phyloP scores from a whole-genome alignment of 1,140 invertebrate genomes.

The Zaprionus ghesquierei region DNA sequence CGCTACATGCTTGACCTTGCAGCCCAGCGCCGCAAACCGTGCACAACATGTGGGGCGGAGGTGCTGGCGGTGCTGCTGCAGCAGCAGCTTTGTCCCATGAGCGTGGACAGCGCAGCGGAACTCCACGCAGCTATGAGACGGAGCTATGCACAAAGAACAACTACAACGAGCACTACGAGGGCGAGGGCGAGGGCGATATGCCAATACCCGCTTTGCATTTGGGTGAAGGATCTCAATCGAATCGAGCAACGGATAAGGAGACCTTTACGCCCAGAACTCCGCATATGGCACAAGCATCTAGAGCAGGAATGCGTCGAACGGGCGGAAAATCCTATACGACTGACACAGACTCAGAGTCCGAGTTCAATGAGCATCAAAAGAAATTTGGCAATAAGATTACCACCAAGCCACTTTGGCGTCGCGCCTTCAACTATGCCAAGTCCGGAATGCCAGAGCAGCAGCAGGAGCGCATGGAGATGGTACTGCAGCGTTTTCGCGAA shows the following conservation, averaged over 20 bases:
- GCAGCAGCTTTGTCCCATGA: neutral
- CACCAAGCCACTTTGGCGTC: neutral
- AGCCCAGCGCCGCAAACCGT: conserved; percentile 17
- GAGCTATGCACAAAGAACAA: conserved; percentile 5
- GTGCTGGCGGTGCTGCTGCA: no score
- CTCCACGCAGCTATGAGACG: neutral
- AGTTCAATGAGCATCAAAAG: conserved; percentile 4
- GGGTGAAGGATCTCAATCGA: neutral
- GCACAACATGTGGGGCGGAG: conserved; percentile 8
- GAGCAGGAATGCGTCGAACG: neutral
- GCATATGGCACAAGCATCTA: neutral
- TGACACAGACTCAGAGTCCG: conserved; percentile 53
- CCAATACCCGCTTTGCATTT: neutral
- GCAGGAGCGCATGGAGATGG: conserved; percentile 23
- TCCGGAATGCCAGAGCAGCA: conserved; percentile 15
- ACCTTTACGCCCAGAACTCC: neutral
- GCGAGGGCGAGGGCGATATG: conserved; percentile 21
- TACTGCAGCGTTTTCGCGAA: neutral
- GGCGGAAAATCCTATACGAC: neutral
- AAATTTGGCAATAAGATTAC: neutral
- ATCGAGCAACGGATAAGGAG: neutral
- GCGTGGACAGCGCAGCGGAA: conserved; percentile 18
- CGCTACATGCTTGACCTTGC: neutral
- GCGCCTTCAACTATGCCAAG: conserved; percentile 18
- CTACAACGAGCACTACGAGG: conserved; percentile 17